Evolutionary conservation across 53 echinoderm and acorn worm genomes (phyloP), one percentile per base, ranked within the genome.

Genomic region (Apostichopus leukothele): DNA sequence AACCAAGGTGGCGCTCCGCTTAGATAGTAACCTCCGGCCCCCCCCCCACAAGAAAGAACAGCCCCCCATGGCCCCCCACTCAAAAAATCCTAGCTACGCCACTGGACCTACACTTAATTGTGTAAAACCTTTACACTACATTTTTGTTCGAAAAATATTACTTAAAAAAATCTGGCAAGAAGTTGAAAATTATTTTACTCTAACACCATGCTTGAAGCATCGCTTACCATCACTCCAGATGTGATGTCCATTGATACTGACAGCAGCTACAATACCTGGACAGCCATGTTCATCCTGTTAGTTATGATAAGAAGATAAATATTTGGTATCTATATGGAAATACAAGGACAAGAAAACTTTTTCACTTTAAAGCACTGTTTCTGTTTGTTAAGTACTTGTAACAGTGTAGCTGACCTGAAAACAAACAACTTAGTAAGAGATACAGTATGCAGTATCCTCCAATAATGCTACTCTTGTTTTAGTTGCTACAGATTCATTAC

Each of bases 261-360:
- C 95, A 23, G 95, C 95, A 71, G 91, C 94, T n/a, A 88, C 93
- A 54, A 97, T 97, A 54, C 97, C 97, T 67, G 97, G 95, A 61
- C 92, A 77, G 5, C 97, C 93, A 26, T 74, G 71, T 76, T 95
- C 97, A 93, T 95, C 95, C 93, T 95, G 87, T n/a, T 74, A 53
- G 68, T 9, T 63, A 22, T 5, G 55, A 76, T 14, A 73, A 39
- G 39, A 39, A 39, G 39, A 39, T 39, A 39, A 39, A 39, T 39
- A 39, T 39, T 39, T 39, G 39, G 39, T 39, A 39, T 39, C 39
- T 39, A 39, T 39, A 39, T 39, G 39, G 39, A 39, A 39, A 39
- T 39, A 39, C 39, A 39, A 39, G 39, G 39, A 39, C 39, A 39
- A 39, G 39, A 39, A 39, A 39, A 39, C 39, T 77, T 22, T n/a